Conservation (phyloP, 2,797 vertebrate species). For the Erethizon dorsatum region DNA sequence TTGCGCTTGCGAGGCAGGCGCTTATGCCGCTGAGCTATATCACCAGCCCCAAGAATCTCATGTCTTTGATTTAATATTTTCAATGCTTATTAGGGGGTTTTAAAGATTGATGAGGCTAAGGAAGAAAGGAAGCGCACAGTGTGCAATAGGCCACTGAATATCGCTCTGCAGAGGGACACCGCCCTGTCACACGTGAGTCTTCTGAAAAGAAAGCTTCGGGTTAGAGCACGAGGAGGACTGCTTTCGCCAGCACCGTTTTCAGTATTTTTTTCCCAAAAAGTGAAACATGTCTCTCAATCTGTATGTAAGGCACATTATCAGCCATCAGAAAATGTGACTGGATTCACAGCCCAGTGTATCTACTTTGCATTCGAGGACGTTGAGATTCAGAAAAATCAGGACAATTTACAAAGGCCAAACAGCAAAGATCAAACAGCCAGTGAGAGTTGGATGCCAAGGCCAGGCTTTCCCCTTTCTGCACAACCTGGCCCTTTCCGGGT, state of each 20-base stretch:
- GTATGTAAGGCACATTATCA: neutral
- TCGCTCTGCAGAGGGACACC: neutral
- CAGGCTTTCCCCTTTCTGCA: neutral
- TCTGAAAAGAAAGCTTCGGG: neutral
- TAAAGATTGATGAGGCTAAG: neutral
- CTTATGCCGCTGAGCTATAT: too few relatives aligned
- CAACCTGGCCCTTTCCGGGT: neutral
- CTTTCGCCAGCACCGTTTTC: neutral
- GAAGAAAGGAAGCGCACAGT: neutral
- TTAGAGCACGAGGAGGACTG: neutral
- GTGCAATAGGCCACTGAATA: neutral
- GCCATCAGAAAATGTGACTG: too few relatives aligned
- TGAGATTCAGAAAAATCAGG: slow-evolving; percentile 6
- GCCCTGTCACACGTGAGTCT: neutral
- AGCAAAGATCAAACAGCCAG: neutral
- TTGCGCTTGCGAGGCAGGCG: too few relatives aligned
- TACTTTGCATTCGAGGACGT: neutral
- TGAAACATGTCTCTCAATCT: neutral
- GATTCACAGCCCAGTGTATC: neutral
- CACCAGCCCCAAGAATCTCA: neutral
- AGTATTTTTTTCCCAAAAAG: neutral
- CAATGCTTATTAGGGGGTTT: neutral
- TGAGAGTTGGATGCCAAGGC: neutral
- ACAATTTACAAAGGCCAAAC: neutral
- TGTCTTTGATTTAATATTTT: slow-evolving; percentile 1